A percentile compares a stretch with the other conserved stretches of the same genome.
Evolutionary conservation across 2,113 vertebrate genomes (phyloP).

Genomic region (human): GRCh38 chr19:39594001-39594500

Average conservation of each 20-base stretch:
- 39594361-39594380: too few species aligned
- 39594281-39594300: too few species aligned
- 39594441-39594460: too few species aligned
- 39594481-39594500: too few species aligned
- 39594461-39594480: too few species aligned
- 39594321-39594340: too few species aligned
- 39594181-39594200: neutral
- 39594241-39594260: neutral
- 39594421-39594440: too few species aligned
- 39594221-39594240: neutral
- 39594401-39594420: too few species aligned
- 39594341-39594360: too few species aligned
- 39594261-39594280: neutral
- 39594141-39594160: neutral
- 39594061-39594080: too few species aligned
- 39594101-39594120: fast-evolving
- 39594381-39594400: too few species aligned
- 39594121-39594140: neutral
- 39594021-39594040: neutral
- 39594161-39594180: neutral
- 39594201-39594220: neutral
- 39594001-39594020: neutral
- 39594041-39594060: neutral
- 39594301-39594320: too few species aligned
- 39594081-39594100: neutral